These are phyloP conservation scores for Microplitis deprimator DNA, from an alignment of 2,888 invertebrate species.

Conservation along the genomic window DNA sequence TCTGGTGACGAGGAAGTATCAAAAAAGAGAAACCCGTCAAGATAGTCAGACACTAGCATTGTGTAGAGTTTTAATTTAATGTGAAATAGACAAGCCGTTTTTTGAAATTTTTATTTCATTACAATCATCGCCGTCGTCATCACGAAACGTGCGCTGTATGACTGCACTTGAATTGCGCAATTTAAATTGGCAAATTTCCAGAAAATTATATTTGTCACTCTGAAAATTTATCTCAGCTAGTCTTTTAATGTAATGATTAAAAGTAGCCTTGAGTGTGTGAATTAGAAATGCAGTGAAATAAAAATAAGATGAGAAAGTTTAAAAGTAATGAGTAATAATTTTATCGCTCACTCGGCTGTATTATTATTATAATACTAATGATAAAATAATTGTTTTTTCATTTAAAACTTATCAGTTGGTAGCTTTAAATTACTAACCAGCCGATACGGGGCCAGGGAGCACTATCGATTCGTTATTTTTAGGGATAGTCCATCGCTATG, in stretches of 20 bases:
- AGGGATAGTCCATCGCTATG: slow-evolving; percentile 59
- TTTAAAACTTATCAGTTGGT: background rate
- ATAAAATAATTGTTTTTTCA: slow-evolving; percentile 9
- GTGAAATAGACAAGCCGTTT: no score
- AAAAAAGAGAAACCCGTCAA: background rate
- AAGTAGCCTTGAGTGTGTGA: slow-evolving; percentile 17
- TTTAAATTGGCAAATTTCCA: slow-evolving; percentile 5
- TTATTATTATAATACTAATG: background rate
- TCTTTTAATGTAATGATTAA: background rate
- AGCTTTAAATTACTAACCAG: slow-evolving; percentile 53
- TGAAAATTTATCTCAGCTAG: background rate
- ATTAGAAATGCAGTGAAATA: background rate
- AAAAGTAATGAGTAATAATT: slow-evolving; percentile 14
- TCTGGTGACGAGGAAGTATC: background rate
- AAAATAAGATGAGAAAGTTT: background rate
- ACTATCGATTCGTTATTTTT: slow-evolving; percentile 67
- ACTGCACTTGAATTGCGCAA: slow-evolving; percentile 21
- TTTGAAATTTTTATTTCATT: background rate
- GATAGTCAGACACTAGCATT: background rate
- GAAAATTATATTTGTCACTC: background rate
- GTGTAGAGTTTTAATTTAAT: background rate
- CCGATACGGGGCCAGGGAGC: slow-evolving; percentile 59
- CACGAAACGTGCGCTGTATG: background rate
- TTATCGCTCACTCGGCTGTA: background rate
- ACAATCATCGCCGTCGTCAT: background rate